These are phyloP conservation scores for Tyto alba DNA, from an alignment of 2,113 vertebrate species.

Conservation along the genomic window DNA sequence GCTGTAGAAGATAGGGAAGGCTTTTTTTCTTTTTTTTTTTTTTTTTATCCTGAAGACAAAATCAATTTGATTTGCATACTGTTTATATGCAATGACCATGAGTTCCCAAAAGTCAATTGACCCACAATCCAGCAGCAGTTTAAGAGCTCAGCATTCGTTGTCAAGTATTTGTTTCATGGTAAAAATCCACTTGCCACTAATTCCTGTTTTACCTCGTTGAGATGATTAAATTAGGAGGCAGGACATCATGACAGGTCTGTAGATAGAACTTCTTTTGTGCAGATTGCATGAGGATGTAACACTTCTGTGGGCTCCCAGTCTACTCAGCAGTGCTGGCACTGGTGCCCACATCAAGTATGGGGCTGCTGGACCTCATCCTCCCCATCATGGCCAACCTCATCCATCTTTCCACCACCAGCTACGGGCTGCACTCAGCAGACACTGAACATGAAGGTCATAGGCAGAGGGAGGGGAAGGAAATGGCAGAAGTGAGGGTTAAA, in stretches of 20 bases:
- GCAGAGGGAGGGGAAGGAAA: not conserved
- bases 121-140: not conserved
- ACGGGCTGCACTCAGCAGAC: not conserved
- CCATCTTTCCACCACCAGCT: not conserved
- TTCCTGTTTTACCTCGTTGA: not conserved
- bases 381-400: not conserved
- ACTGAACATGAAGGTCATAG: accelerated
- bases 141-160: not conserved
- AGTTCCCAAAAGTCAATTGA: not conserved
- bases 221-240: not conserved
- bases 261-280: not conserved
- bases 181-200: not conserved
- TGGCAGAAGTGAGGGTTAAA: not conserved
- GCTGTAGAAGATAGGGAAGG: not conserved
- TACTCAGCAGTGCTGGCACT: not conserved
- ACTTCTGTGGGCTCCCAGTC: accelerated
- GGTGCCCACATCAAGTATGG: accelerated
- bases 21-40: not conserved
- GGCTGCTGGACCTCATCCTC: not conserved
- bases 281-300: not conserved
- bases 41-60: not conserved
- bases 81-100: not conserved
- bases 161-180: not conserved
- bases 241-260: not conserved
- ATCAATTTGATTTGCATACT: not conserved